Base-by-base conservation (phyloP, 1,140 invertebrate species). In the Berghia stephanieae region DNA sequence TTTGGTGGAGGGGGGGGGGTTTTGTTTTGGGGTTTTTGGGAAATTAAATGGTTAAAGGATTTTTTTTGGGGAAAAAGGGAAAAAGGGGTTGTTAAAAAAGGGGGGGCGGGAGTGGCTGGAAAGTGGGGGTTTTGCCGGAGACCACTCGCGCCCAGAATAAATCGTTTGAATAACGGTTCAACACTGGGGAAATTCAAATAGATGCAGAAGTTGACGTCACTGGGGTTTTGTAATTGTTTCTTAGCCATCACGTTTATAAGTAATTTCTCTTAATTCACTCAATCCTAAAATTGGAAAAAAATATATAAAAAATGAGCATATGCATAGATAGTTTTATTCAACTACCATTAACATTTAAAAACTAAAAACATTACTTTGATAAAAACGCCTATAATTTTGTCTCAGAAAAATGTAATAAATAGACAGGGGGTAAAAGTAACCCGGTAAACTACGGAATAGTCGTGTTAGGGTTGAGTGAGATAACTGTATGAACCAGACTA, bases 61-160 rank as follows among this genome's bases (percentile, higher is more conserved):
- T 92, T 87, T 73, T 92, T 91, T 36, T 90, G 88, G 16, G 92
- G 92, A 38, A 93, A 93, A 6, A 90, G 87, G 84, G 94, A 93
- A 83, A 92, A 79, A 86, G 92, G 93, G 83, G 89, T 88, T 89
- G 92, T 88, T 44, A 91, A 90, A 52, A 90, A 90, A 79, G 90
- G 87, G 27, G 93, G 82, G 49, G 92, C 88, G 74, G 83, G 84
- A 18, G 79, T 42, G 10, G 91, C 78, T 27, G 78, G 79, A n/a
- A 73, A 27, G 77, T 90, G 88, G 10, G 89, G 81, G 31, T 75
- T 80, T 63, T 79, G n/a, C 88, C 88, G 0, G 74, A 36, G 10
- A 87, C 81, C 78, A 83, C 83, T 21, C 84, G 83, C 21, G 84
- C 55, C 66, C 85, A 83, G 21, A 80, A 66, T 27, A 81, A 13